Evolutionary conservation across 2,113 vertebrate species (phyloP).

Genomic region (Crocuta crocuta): DNA sequence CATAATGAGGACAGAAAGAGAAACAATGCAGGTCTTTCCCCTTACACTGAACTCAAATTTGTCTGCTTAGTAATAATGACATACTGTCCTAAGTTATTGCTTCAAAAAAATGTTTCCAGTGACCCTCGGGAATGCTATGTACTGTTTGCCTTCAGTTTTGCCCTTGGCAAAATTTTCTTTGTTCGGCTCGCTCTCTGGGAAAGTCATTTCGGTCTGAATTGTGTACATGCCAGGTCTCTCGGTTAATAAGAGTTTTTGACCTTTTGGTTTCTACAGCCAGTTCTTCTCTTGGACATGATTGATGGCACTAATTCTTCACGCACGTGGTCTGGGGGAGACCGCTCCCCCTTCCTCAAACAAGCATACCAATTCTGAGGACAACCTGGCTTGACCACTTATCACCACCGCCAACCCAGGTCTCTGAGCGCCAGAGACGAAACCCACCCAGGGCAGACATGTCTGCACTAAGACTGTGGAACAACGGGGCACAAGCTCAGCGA

Average conservation of each 20-base stretch:
- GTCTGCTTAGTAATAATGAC: conserved; percentile 3
- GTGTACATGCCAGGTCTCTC: neutral
- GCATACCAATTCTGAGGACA: neutral
- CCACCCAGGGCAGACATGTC: neutral
- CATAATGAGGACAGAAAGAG: neutral
- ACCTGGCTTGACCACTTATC: neutral
- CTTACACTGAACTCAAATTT: neutral
- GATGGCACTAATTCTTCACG: conserved; percentile 53
- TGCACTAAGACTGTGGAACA: neutral
- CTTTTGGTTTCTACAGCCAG: conserved; percentile 39
- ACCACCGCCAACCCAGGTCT: neutral
- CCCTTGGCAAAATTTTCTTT: conserved; percentile 44
- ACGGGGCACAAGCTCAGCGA: neutral
- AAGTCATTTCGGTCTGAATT: conserved; percentile 60
- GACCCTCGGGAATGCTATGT: neutral
- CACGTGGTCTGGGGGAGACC: neutral
- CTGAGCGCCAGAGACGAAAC: neutral
- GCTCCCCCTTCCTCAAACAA: neutral
- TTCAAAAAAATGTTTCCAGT: conserved; percentile 35
- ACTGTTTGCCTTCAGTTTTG: conserved; percentile 47
- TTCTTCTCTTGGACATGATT: conserved; percentile 34
- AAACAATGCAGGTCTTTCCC: neutral
- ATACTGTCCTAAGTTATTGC: neutral
- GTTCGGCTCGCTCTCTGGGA: conserved; percentile 17
- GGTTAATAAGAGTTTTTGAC: conserved; percentile 53